Percentiles rank a stretch among this genome's conserved stretches.
phyloP scores from a whole-genome alignment of 2,888 invertebrate species.

The Thecocarcelia acutangulata region DNA sequence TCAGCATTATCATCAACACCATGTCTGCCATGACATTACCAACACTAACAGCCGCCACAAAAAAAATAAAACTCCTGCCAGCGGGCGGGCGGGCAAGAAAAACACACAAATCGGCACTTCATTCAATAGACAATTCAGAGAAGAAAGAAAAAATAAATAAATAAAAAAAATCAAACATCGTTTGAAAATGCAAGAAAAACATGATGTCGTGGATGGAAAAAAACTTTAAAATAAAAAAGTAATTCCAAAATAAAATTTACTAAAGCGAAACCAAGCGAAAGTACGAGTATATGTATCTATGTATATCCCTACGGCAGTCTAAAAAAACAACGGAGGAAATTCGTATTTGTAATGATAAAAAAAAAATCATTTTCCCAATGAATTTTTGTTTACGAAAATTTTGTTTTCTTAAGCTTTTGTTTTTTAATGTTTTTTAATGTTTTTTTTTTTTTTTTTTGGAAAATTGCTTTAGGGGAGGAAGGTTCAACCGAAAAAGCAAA shows the following conservation, averaged over 20 bases:
- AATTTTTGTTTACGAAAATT: constrained; percentile 21
- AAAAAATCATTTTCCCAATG: constrained; percentile 35
- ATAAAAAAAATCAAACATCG: constrained; percentile 9
- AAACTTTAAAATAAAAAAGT: neutral
- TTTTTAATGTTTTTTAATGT: neutral
- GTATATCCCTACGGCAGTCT: neutral
- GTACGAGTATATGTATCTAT: too few species aligned
- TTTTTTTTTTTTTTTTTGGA: too few species aligned
- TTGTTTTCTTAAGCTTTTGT: neutral
- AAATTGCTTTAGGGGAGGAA: too few species aligned
- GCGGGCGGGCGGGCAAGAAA: neutral
- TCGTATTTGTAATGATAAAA: constrained; percentile 40
- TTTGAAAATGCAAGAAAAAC: constrained; percentile 41
- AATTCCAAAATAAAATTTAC: constrained; percentile 30
- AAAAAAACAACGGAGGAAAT: constrained; percentile 47
- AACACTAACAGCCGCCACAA: constrained; percentile 2
- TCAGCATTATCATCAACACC: constrained; percentile 15
- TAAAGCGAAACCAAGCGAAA: constrained; percentile 22
- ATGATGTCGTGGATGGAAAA: constrained; percentile 24
- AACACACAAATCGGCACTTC: constrained; percentile 39
- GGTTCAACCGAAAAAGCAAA: too few species aligned
- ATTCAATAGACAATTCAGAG: neutral
- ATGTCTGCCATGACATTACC: constrained; percentile 6
- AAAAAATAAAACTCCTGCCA: neutral
- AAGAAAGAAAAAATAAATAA: neutral